Base-by-base conservation (phyloP, 2,797 vertebrate species). In the Balearica regulorum region DNA sequence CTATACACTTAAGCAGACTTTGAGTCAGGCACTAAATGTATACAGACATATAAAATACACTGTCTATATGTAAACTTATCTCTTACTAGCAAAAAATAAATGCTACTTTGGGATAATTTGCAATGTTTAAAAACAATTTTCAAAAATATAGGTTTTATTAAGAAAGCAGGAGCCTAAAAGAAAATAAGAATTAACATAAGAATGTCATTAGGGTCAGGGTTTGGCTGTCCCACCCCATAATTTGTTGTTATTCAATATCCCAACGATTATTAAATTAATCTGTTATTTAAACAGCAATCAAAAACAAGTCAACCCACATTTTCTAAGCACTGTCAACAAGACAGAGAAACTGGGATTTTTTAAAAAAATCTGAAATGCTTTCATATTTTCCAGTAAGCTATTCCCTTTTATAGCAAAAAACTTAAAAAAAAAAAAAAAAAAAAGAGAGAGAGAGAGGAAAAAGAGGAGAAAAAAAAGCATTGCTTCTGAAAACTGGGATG, bases 191-290 rank as follows among this genome's bases (percentile, higher is more conserved):
- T 98, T 98, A 98, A 97, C 97, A 96, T 98, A 98, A 98, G 97
- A 98, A 98, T 98, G 97, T 97, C 96, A 97, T 98, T 98, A 97
- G 96, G 97, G 98, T 98, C 97, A 96, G 96, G 94, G 96, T 95
- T 98, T 98, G 98, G 98, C 97, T 87, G 57, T 61, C 37, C 65
- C 71, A 94, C 84, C 87, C 97, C 91, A 94, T 98, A 97, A 98
- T 98, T 98, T 97, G 94, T 98, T 93, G 97, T 97, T 96, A 98
- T 98, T 96, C 97, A 96, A 98, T 98, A 98, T 95, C 91, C 91
- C 92, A 95, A 85, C 68, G 90, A 98, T 98, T 98, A 98, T 98
- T 98, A 98, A 97, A 98, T 98, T 98, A 98, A 98, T 98, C 97
- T 98, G 96, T 96, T 97, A 98, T 94, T 98, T 97, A 97, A 98